These are phyloP conservation scores for Agrochola macilenta DNA, from an alignment of 2,888 invertebrate genomes.

Conservation along the genomic window DNA sequence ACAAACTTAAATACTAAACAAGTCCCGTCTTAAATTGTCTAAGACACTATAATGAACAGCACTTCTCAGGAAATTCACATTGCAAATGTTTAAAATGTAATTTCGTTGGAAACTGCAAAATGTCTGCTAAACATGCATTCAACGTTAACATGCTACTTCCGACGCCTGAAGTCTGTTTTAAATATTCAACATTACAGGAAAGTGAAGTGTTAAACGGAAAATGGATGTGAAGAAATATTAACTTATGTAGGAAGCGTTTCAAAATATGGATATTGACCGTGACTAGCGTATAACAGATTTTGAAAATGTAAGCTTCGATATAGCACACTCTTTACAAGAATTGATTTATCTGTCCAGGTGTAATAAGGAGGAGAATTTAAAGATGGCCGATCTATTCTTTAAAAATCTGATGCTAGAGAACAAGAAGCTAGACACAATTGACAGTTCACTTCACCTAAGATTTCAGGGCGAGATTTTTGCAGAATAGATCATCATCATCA, in stretches of 20 bases:
- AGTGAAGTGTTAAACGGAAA: conserved; percentile 9
- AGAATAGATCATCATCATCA: not conserved
- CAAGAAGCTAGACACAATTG: not conserved
- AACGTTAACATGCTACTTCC: conserved; percentile 43
- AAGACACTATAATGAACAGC: conserved; percentile 16
- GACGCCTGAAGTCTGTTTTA: conserved; percentile 45
- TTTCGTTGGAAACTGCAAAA: conserved; percentile 18
- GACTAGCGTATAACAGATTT: not conserved
- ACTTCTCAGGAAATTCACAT: conserved; percentile 17
- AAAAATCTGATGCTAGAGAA: not conserved
- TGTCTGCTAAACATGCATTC: conserved; percentile 15
- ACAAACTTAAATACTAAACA: conserved; percentile 19
- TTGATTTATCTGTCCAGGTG: not conserved
- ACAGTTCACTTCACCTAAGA: not conserved
- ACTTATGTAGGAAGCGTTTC: not conserved
- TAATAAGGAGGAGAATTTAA: not conserved
- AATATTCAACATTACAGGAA: conserved; percentile 43
- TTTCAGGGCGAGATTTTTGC: too few relatives aligned
- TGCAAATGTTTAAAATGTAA: conserved; percentile 35
- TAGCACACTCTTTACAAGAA: not conserved
- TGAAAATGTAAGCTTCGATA: not conserved
- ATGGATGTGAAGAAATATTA: conserved; percentile 8
- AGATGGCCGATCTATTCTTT: not conserved
- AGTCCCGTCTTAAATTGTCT: conserved; percentile 7
- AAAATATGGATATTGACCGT: conserved; percentile 6